Percentiles rank a stretch among this genome's conserved stretches.
Conservation (phyloP, 2,888 invertebrate species). For the Andrena trimmerana region DNA sequence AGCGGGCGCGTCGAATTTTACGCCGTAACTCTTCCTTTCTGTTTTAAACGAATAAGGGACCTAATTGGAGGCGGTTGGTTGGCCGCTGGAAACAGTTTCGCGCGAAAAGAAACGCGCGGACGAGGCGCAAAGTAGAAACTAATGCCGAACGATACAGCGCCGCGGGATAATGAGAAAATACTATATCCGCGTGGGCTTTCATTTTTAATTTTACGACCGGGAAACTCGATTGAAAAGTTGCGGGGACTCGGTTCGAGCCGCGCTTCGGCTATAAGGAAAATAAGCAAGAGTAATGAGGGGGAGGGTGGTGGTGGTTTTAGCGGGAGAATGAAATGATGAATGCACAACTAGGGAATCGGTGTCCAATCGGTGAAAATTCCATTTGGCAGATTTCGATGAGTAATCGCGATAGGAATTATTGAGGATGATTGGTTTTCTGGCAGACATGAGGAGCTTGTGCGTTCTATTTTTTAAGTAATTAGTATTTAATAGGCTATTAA, state of each 20-base stretch:
- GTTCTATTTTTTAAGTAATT: no score
- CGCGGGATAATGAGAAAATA: background rate
- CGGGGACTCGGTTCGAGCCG: background rate
- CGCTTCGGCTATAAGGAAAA: background rate
- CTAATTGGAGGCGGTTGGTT: conserved; percentile 22
- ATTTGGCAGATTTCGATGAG: no score
- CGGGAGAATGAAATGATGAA: background rate
- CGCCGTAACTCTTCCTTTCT: conserved; percentile 1
- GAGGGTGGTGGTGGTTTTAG: background rate
- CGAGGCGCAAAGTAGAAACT: background rate
- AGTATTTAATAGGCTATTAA: no score
- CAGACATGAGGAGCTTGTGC: no score
- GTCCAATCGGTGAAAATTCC: no score
- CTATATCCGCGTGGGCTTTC: background rate
- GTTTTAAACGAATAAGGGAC: conserved; percentile 23
- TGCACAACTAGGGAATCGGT: background rate
- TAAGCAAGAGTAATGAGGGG: background rate
- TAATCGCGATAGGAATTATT: no score
- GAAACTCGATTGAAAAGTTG: conserved; percentile 1
- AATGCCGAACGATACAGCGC: background rate
- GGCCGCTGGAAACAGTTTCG: conserved; percentile 21
- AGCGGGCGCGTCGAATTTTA: conserved; percentile 1
- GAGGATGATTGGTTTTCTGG: no score
- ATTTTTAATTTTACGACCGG: background rate
- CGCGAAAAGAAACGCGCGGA: no score